Evolutionary conservation across 2,113 vertebrate genomes (phyloP), one percentile per base, ranked within the genome.

Genomic region (Pterocles orientalis): DNA sequence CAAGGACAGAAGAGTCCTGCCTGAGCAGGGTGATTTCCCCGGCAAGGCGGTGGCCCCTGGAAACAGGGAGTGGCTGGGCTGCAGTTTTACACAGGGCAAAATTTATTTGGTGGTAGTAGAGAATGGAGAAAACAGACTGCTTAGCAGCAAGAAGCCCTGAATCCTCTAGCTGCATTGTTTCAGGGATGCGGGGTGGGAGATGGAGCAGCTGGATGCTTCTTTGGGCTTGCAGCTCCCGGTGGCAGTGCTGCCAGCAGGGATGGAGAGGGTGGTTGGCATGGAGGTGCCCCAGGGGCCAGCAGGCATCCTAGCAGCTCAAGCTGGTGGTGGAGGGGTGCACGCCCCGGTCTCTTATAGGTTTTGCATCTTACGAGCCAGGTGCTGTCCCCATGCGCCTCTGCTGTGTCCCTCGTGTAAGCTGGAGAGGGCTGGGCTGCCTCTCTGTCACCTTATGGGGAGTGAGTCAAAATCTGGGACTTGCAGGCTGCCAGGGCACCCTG

Each of bases 41-140:
- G 1, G 0, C 18, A 19, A 45, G 54, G 10, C 0, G 0, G 3
- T 33, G 2, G 1, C 1, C 8, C 9, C 36, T 61, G 58, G 33
- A 70, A 76, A 65, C 0, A 28, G 6, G 0, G 16, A 4, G 4
- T 60, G 13, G 34, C 17, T 26, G 61, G 28, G 25, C 33, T 77
- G n/a, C 7, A 23, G 15, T 62, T 65, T 82, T 87, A 18, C 24
- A 23, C 3, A 1, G 34, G 15, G 7, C 13, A 61, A 58, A 54
- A 12, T 21, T 7, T 36, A 2, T 53, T 68, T 2, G 7, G 14
- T 50, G 5, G 15, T 57, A 43, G 14, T 18, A 34, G 18, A 29
- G n/a, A 20, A 2, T 29, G 61, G 51, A 66, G 29, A 43, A 71
- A 69, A 56, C 18, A n/a, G 10, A 4, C 7, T 25, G 2, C 12